These are phyloP conservation scores for Oryzias dopingdopingensis DNA, from an alignment of 2,797 vertebrate genomes.

Conservation along the genomic window DNA sequence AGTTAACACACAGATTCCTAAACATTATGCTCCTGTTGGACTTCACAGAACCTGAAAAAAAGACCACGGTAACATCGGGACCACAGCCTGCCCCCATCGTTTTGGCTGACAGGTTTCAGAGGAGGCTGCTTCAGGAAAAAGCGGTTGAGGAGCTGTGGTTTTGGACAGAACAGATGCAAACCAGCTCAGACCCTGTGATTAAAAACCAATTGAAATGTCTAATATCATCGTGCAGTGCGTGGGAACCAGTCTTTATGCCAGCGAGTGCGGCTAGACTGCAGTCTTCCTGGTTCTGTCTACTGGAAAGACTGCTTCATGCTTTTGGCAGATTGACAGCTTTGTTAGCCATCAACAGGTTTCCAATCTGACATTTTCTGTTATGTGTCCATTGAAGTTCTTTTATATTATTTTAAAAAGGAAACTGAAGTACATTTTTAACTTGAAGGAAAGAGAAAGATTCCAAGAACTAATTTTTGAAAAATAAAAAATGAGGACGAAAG, in stretches of 20 bases:
- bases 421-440: too few relatives aligned
- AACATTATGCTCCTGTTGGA: neutral
- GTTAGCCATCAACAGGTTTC: too few relatives aligned
- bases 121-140: conserved; percentile 27
- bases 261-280: conserved; percentile 22
- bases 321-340: neutral
- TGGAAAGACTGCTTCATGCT: conserved; percentile 10
- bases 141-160: conserved; percentile 32
- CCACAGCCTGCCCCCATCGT: conserved; percentile 16
- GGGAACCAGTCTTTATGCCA: conserved; percentile 39
- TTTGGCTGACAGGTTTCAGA: conserved; percentile 21
- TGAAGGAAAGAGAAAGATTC: neutral
- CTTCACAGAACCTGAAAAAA: conserved; percentile 2
- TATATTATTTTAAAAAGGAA: too few relatives aligned
- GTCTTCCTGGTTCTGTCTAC: conserved; percentile 12
- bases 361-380: too few relatives aligned
- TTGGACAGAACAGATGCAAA: conserved; percentile 34
- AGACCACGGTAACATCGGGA: conserved; percentile 3
- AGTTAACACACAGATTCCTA: neutral
- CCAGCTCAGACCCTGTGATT: conserved; percentile 39
- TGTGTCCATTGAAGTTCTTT: too few relatives aligned
- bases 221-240: conserved; percentile 33
- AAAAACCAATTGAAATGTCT: conserved; percentile 50
- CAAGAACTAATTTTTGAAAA: neutral
- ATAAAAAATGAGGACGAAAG: too few relatives aligned